phyloP scores from a whole-genome alignment of 2,113 vertebrate species.

The Pyrgilauda ruficollis region DNA sequence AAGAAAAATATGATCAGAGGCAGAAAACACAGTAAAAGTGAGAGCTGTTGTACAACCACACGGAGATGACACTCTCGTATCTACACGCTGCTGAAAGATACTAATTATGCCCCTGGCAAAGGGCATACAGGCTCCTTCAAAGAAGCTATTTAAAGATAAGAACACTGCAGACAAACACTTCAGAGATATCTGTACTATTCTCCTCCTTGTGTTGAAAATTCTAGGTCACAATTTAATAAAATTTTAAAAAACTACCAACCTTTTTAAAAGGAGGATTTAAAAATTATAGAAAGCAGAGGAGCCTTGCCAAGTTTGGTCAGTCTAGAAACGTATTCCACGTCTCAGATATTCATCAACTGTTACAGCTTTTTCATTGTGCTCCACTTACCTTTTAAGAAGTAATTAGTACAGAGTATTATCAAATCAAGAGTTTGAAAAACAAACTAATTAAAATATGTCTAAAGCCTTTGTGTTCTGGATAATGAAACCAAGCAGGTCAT shows the following conservation, averaged over 20 bases:
- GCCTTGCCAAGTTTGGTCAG: neutral
- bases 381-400: neutral
- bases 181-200: neutral
- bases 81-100: neutral
- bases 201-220: slow-evolving; percentile 15
- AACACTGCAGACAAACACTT: slow-evolving; percentile 44
- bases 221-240: neutral
- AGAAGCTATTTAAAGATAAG: slow-evolving; percentile 65
- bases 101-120: slow-evolving; percentile 63
- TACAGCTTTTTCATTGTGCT: slow-evolving; percentile 3
- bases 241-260: neutral
- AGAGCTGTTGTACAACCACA: neutral
- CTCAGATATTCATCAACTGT: neutral
- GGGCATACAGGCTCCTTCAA: slow-evolving; percentile 9
- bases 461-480: neutral
- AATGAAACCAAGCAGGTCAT: slow-evolving; percentile 13
- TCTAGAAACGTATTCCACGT: neutral
- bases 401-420: slow-evolving; percentile 6
- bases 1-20: slow-evolving; percentile 37
- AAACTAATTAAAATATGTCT: slow-evolving; percentile 3
- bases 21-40: neutral
- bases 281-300: neutral
- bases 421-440: slow-evolving; percentile 9
- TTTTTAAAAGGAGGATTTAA: neutral
- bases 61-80: neutral